phyloP scores from a whole-genome alignment of 1,140 invertebrate genomes.

The Lepidostoma basale region DNA sequence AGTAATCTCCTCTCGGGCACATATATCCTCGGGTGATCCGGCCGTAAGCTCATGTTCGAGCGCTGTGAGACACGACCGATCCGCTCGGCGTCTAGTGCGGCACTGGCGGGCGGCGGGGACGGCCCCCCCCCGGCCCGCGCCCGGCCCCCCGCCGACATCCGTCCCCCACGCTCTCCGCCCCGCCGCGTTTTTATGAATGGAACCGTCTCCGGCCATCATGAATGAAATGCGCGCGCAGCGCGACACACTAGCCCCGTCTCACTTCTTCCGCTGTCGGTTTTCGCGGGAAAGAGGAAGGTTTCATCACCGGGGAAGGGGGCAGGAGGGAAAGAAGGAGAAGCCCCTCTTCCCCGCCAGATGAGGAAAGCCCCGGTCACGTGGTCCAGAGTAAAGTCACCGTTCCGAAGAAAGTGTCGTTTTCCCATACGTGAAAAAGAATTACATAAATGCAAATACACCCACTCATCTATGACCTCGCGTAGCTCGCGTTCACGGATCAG shows the following conservation, averaged over 20 bases:
- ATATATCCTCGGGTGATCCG: slow-evolving; percentile 23
- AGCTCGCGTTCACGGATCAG: neutral
- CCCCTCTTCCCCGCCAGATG: neutral
- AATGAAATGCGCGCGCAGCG: slow-evolving; percentile 43
- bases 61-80: slow-evolving; percentile 21
- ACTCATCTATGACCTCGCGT: neutral
- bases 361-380: slow-evolving; percentile 33
- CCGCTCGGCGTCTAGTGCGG: slow-evolving; percentile 24
- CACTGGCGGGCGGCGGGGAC: slow-evolving; percentile 13
- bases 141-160: neutral
- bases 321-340: neutral
- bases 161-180: slow-evolving; percentile 4
- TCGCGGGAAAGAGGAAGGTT: slow-evolving; percentile 33
- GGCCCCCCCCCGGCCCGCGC: neutral
- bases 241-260: slow-evolving; percentile 22
- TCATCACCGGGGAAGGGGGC: neutral
- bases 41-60: slow-evolving; percentile 28
- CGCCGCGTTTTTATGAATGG: slow-evolving; percentile 42
- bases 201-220: slow-evolving; percentile 36
- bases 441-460: slow-evolving; percentile 1
- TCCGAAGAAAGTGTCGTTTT: slow-evolving; percentile 3
- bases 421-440: neutral
- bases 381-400: neutral
- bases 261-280: slow-evolving; percentile 22
- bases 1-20: slow-evolving; percentile 21